These are phyloP conservation scores for Ophthalmotilapia sp. DNA, from an alignment of 2,113 vertebrate genomes.

Conservation along the genomic window DNA sequence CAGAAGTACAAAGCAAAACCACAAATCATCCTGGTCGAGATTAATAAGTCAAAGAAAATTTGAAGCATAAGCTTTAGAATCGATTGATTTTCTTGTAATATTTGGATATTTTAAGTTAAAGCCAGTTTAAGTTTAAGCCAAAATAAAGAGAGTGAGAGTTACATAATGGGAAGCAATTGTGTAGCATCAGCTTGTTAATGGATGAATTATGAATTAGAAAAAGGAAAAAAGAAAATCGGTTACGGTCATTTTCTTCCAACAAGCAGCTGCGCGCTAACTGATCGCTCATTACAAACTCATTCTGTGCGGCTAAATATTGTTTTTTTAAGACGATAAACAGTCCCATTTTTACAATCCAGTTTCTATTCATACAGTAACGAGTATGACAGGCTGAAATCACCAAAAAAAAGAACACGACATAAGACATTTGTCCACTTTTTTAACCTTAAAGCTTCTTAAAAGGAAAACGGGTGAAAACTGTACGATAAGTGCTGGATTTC, in stretches of 20 bases:
- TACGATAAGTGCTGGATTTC: not conserved
- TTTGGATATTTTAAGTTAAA: not conserved
- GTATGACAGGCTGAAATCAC: not conserved
- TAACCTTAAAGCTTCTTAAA: not conserved
- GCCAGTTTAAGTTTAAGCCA: not conserved
- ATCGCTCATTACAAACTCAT: not conserved
- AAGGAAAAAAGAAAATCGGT: not conserved
- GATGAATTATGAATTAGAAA: not conserved
- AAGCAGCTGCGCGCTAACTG: not conserved
- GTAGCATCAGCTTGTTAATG: not conserved
- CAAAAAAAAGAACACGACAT: not conserved
- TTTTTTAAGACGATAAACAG: not conserved
- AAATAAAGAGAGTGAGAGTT: not conserved
- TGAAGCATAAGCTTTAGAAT: not conserved
- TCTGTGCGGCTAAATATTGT: not conserved
- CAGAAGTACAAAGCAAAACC: constrained; percentile 39
- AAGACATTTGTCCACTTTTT: not conserved
- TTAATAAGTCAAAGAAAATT: not conserved
- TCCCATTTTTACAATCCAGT: not conserved
- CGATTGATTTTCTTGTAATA: not conserved
- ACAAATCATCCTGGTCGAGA: constrained; percentile 10
- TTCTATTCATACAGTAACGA: not conserved
- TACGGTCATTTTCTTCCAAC: not conserved
- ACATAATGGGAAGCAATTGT: not conserved
- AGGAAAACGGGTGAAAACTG: not conserved